A percentile compares a stretch with the other conserved stretches of the same genome.
Evolutionary conservation across 1,140 invertebrate genomes (phyloP).

Genomic region (Orchestia grillus): DNA sequence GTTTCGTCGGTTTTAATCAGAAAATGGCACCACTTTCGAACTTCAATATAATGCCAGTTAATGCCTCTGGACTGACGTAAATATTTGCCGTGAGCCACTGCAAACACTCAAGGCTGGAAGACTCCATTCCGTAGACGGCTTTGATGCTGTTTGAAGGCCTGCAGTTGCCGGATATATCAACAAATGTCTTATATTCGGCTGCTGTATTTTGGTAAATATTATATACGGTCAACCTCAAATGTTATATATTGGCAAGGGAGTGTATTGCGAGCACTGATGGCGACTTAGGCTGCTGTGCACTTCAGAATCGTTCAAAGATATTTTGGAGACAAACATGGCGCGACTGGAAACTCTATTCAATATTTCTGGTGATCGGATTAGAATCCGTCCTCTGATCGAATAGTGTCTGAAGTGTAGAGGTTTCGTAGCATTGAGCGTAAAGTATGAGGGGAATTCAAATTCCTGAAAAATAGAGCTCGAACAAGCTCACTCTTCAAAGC

Average conservation of each 20-base stretch:
- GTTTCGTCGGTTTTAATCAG: not conserved
- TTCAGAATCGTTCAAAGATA: not conserved
- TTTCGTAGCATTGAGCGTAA: not conserved
- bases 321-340: not conserved
- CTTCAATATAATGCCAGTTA: conserved; percentile 9
- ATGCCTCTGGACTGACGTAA: not conserved
- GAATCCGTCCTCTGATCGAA: not conserved
- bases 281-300: not conserved
- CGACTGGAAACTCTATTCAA: not conserved
- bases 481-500: not conserved
- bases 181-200: not conserved
- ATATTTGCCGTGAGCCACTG: not conserved
- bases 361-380: not conserved
- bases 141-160: not conserved
- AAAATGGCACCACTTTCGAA: not conserved
- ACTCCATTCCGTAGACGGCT: conserved; percentile 5
- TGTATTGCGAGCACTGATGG: not conserved
- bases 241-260: not conserved
- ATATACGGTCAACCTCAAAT: not conserved
- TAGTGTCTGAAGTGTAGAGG: not conserved
- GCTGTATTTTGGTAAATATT: not conserved
- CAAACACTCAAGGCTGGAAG: conserved; percentile 6
- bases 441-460: not conserved
- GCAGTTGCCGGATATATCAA: not conserved
- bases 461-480: not conserved